Evolutionary conservation across 2,113 vertebrate species (phyloP).

Genomic region (Bufo gargarizans): DNA sequence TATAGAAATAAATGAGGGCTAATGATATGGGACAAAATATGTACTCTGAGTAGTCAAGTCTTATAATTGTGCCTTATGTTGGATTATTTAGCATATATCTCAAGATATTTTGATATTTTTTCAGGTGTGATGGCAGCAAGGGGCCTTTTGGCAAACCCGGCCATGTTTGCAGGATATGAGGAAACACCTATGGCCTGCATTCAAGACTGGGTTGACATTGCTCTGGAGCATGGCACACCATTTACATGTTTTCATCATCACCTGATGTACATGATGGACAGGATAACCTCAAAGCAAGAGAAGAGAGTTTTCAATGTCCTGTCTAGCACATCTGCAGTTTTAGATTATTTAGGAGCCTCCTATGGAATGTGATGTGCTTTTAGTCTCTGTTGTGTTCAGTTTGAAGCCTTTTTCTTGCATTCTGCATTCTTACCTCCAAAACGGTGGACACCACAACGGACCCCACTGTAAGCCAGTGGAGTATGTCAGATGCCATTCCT

Average conservation of each 20-base stretch:
- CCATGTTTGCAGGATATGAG: slow-evolving; percentile 92
- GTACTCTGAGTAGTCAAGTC: neutral
- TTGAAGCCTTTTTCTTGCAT: too few relatives aligned
- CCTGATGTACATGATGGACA: slow-evolving; percentile 97
- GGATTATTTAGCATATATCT: neutral
- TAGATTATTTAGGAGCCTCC: slow-evolving; percentile 87
- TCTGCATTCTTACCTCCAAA: neutral
- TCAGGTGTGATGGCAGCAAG: slow-evolving; percentile 93
- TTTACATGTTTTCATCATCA: slow-evolving; percentile 96
- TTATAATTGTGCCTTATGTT: neutral
- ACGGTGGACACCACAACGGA: too few relatives aligned
- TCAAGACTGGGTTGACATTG: slow-evolving; percentile 94
- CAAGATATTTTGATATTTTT: slow-evolving; percentile 13
- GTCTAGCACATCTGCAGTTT: slow-evolving; percentile 90
- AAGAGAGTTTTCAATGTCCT: slow-evolving; percentile 91
- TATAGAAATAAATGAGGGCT: neutral
- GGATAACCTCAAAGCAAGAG: slow-evolving; percentile 91
- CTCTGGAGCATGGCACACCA: slow-evolving; percentile 89
- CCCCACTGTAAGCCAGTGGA: neutral
- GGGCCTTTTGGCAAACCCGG: slow-evolving; percentile 91
- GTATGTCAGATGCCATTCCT: neutral
- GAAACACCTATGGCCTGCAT: slow-evolving; percentile 91
- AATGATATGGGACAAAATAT: neutral
- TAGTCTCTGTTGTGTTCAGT: neutral
- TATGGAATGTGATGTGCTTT: slow-evolving; percentile 71